Base-by-base conservation (phyloP, 2,888 invertebrate species). In the Drosophila bunnanda region DNA sequence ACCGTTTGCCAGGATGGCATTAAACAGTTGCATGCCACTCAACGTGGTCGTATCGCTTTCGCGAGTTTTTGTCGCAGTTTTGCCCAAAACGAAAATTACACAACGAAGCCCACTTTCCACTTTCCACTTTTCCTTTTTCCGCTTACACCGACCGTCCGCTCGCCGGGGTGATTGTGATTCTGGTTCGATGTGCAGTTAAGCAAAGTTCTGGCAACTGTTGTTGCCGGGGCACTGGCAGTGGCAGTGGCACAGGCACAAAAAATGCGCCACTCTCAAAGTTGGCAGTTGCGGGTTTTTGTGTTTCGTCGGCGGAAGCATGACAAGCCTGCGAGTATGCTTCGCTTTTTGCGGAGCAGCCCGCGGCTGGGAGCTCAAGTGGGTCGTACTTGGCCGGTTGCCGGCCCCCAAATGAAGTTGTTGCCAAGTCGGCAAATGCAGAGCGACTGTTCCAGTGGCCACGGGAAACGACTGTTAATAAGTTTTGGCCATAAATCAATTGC, bases 401-500 rank as follows among this genome's bases (percentile, higher is more conserved):
- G 50, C 15, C 32, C 12, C n/a, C 25, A 25, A 30, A 66, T 65
- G 53, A 62, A 67, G 55, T 55, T 41, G 65, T 65, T 53, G 38
- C 53, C 44, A 67, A 64, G 56, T 50, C 39, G 50, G 39, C 56
- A 62, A 46, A 41, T 44, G 34, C 48, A 53, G 34, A 39, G 41
- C 56, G 39, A 58, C 30, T 41, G 39, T 52, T 52, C 43, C n/a
- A 52, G 17, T 54, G 48, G 44, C 12, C 62, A 53, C 39, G 58
- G 34, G 44, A 65, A 74, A 71, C 39, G 54, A 58, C 64, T 60
- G 76, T 68, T 80, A 76, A 80, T 82, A 80, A 76, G 67, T 66
- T 43, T 46, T n/a, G 54, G 65, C 55, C 83, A 80, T 83, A 86
- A 83, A 86, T 86, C 83, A 83, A 79, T 81, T 76, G 79, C 20